Evolutionary conservation across 2,797 vertebrate species (phyloP), one percentile per base, ranked within the genome.

Genomic region (Acrossocheilus fasciatus): DNA sequence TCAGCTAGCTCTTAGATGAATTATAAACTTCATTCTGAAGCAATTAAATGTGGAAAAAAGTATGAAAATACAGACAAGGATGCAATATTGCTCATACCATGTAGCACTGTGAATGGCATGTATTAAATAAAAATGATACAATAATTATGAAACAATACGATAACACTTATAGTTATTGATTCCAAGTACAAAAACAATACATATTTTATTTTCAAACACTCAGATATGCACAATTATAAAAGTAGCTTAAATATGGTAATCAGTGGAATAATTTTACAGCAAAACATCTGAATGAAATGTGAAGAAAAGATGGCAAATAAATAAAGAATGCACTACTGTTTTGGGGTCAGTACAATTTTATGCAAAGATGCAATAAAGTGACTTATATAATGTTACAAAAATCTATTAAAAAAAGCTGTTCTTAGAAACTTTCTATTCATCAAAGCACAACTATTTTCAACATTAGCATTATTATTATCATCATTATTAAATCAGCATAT

Each of bases 81-180:
- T 68, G 30, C 30, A 34, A 34, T 2, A 54, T 10, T 75, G 64
- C 72, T 86, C 70, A 91, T 75, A 83, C 74, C 64, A 86, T 74
- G 54, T 84, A 82, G 78, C 86, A 89, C 86, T 84, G 76, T 69
- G 4, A 64, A 30, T 64, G 59, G 11, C 59, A 30, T 64, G 2
- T 14, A 1, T 14, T 14, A 6, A 64, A 14, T 15, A 15, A 26
- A 64, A 14, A 15, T 34, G 4, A 1, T 26, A 26, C 62, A 85
- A 77, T 50, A 30, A 30, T 30, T 30, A 47, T 0, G 5, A 10
- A 39, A 26, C n/a, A n/a, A n/a, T n/a, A n/a, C n/a, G n/a, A n/a
- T n/a, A n/a, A n/a, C n/a, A n/a, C n/a, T n/a, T 6, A 69, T 69
- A 69, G 8, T 20, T 39, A 72, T 3, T 72, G 11, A 66, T 62